These are phyloP conservation scores for Tetropium fuscum DNA, from an alignment of 2,888 invertebrate species.

Conservation along the genomic window DNA sequence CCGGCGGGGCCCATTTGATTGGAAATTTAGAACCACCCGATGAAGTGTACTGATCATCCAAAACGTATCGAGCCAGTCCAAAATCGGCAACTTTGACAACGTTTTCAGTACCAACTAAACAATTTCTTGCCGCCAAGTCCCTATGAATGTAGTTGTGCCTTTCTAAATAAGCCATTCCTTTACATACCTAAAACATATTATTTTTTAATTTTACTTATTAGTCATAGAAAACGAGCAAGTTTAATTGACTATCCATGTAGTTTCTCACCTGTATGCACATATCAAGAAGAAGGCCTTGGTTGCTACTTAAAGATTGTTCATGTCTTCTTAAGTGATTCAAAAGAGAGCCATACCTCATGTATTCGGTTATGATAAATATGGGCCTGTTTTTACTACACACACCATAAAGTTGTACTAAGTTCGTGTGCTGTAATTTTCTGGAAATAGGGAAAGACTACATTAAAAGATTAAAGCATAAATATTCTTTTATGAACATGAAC, in stretches of 20 bases:
- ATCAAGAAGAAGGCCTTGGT: constrained; percentile 87
- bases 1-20: constrained; percentile 98
- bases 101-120: constrained; percentile 93
- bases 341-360: constrained; percentile 93
- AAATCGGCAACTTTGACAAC: constrained; percentile 98
- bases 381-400: constrained; percentile 96
- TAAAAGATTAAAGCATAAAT: too few relatives aligned
- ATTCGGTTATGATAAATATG: constrained; percentile 96
- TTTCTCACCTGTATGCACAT: constrained; percentile 88
- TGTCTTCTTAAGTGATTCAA: constrained; percentile 89
- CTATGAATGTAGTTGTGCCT: constrained; percentile 95
- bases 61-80: constrained; percentile 93
- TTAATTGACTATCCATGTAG: neutral
- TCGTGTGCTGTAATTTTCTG: constrained; percentile 93
- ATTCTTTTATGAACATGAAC: too few relatives aligned
- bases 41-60: constrained; percentile 97
- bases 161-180: constrained; percentile 97
- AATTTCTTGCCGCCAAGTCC: constrained; percentile 96
- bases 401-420: constrained; percentile 95
- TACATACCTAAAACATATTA: constrained; percentile 78
- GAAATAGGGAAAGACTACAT: constrained; percentile 47
- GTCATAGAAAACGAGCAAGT: neutral
- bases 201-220: constrained; percentile 7
- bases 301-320: constrained; percentile 82
- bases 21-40: constrained; percentile 98